Conservation (phyloP, 2,888 invertebrate species). For the Smittia sp. region DNA sequence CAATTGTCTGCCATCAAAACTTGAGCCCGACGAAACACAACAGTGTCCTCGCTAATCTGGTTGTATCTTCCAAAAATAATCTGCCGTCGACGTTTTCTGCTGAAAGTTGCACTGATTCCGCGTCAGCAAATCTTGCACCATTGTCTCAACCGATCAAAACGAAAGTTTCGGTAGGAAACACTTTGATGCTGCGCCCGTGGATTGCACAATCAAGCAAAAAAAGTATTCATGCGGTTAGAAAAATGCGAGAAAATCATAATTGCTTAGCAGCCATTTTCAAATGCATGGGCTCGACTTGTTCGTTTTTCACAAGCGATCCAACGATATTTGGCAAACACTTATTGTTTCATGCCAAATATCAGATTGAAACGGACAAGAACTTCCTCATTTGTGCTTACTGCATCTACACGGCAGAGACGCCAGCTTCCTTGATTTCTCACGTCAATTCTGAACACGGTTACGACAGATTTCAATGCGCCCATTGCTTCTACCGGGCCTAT, state of each 20-base stretch:
- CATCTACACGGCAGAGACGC: too few relatives aligned
- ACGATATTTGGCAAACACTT: background rate
- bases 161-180: too few relatives aligned
- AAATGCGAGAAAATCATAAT: background rate
- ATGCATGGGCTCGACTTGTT: conserved; percentile 30
- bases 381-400: conserved; percentile 6
- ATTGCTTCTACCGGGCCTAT: conserved; percentile 17
- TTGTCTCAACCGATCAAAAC: too few relatives aligned
- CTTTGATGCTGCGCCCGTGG: conserved; percentile 15
- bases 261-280: conserved; percentile 27
- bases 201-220: background rate
- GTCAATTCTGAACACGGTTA: background rate
- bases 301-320: background rate
- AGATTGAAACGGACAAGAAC: background rate
- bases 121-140: too few relatives aligned
- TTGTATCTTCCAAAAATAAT: too few relatives aligned
- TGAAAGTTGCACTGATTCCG: too few relatives aligned
- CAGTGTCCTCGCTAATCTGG: too few relatives aligned
- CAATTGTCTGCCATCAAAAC: too few relatives aligned
- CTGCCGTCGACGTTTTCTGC: too few relatives aligned
- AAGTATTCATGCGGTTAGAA: background rate
- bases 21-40: too few relatives aligned
- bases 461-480: background rate
- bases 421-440: background rate
- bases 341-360: background rate